These are phyloP conservation scores for Archips crataeganus DNA, from an alignment of 2,888 invertebrate species.

Conservation along the genomic window DNA sequence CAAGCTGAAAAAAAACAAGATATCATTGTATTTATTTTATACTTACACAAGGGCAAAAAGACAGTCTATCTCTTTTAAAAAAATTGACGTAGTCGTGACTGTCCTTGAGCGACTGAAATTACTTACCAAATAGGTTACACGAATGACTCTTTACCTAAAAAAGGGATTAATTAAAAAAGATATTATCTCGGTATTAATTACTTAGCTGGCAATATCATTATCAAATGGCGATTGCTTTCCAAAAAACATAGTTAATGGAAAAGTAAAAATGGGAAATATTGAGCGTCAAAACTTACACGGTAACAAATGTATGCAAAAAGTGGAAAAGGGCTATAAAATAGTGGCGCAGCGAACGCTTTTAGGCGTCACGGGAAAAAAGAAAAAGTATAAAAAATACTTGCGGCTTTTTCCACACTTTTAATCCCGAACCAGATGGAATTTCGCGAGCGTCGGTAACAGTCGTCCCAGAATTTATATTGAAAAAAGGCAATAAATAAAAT, in stretches of 20 bases:
- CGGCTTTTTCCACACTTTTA: constrained; percentile 58
- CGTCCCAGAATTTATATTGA: constrained; percentile 68
- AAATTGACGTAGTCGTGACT: too few relatives aligned
- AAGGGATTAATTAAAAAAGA: too few relatives aligned
- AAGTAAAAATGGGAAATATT: background rate
- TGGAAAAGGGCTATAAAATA: constrained; percentile 50
- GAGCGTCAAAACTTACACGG: constrained; percentile 4
- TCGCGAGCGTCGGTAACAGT: constrained; percentile 57
- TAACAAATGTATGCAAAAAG: constrained; percentile 52
- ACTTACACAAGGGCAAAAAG: too few relatives aligned
- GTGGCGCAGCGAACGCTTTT: constrained; percentile 49
- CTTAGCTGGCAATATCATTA: too few relatives aligned
- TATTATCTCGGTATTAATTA: too few relatives aligned
- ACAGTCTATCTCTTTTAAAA: too few relatives aligned
- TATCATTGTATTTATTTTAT: too few relatives aligned
- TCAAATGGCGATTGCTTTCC: background rate
- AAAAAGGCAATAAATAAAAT: constrained; percentile 67
- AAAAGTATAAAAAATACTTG: constrained; percentile 53
- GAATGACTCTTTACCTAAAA: too few relatives aligned
- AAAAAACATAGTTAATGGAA: background rate
- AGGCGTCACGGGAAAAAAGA: constrained; percentile 49
- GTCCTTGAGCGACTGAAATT: too few relatives aligned
- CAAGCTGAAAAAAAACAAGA: too few relatives aligned
- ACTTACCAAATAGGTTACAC: too few relatives aligned
- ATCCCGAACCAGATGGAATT: constrained; percentile 61